Conservation (phyloP, 1,140 invertebrate genomes). For the Drosophila takahashii region DNA sequence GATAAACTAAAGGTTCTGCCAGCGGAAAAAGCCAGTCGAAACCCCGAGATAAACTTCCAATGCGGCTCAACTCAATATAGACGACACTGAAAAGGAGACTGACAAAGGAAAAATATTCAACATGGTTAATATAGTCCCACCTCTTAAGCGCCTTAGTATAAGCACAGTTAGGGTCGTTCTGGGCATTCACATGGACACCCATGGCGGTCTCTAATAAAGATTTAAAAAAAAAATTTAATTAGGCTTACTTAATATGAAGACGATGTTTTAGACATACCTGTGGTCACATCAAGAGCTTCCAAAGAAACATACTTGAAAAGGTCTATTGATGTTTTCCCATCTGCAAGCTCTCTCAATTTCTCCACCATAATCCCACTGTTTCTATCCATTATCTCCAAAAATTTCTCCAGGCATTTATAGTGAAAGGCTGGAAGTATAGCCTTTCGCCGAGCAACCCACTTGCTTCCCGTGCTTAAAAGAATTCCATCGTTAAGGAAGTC, state of each 20-base stretch:
- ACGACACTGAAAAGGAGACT: background rate
- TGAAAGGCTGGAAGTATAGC: background rate
- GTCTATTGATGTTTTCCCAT: background rate
- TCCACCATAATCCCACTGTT: conserved; percentile 1
- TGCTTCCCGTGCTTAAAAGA: background rate
- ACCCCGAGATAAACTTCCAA: background rate
- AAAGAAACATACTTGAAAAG: background rate
- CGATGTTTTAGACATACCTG: background rate
- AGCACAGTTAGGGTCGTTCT: background rate
- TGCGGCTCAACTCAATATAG: background rate
- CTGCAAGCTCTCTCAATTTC: background rate
- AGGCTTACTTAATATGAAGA: background rate
- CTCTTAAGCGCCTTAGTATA: conserved; percentile 1
- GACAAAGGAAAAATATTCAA: too few relatives aligned
- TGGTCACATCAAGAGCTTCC: conserved; percentile 1
- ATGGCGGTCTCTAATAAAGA: background rate
- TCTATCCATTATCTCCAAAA: conserved; percentile 4
- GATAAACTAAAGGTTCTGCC: background rate
- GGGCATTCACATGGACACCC: conserved; percentile 1
- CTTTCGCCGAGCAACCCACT: background rate
- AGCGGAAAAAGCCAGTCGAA: conserved; percentile 3
- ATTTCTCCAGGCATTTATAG: background rate
- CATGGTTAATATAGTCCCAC: background rate
- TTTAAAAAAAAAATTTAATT: background rate
- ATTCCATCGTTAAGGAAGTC: conserved; percentile 5